Evolutionary conservation across 2,888 invertebrate species (phyloP), one percentile per base, ranked within the genome.

Genomic region (Dryomyza anilis): DNA sequence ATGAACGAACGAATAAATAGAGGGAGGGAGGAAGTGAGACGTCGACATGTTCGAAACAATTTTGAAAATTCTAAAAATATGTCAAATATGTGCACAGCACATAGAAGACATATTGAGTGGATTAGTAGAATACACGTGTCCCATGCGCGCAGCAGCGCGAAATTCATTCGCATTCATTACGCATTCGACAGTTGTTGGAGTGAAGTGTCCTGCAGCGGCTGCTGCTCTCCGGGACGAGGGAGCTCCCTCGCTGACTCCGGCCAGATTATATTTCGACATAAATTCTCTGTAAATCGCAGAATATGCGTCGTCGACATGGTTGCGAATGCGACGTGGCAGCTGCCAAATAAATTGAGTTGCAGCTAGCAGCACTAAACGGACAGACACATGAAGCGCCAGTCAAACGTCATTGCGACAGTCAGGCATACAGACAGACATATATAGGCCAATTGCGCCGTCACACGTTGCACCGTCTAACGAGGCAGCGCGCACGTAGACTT

Each of bases 311-410:
- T 29, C 16, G n/a, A 27, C 10, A 43, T n/a, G 27, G 57, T 57
- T 39, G 27, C n/a, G 23, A 23, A 19, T 25, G n/a, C 43, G 57
- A 57, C 43, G 43, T 57, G 57, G 23, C 61, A 52, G 8, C 59
- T 62, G 62, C 60, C 59, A 62, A 65, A 66, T 67, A 63, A 65
- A 65, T 68, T 68, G 65, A 56, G 64, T 58, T 56, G 48, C 66
- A 48, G 23, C 36, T 25, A 45, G 23, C 14, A 14, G 36, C 27
- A 46, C 46, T 60, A 55, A 60, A 56, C 53, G 58, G 25, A 43
- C 30, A 39, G 29, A 23, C 50, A 12, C 50, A 67, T 68, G 67
- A 69, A 45, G 4, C 23, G 21, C n/a, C 19, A 19, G 21, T 7
- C 27, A 19, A 57, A 23, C 7, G 8, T 10, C 5, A 45, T 12